Evolutionary conservation across 2,888 invertebrate genomes (phyloP), one percentile per base, ranked within the genome.

Genomic region (Xanthia togata): DNA sequence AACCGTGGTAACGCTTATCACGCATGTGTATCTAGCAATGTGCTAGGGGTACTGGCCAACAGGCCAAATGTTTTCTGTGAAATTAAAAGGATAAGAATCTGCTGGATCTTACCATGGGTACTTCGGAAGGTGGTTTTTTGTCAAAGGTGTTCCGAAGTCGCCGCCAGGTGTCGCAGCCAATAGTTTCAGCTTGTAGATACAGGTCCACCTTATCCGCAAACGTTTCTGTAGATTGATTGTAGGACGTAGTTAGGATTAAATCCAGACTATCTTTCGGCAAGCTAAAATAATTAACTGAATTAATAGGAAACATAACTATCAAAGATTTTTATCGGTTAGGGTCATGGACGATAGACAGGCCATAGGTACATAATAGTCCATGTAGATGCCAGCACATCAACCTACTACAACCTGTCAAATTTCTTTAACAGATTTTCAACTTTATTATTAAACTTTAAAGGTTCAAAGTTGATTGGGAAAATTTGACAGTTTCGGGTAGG

Each of bases 191-290:
- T 90, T 98, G 98, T 78, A 98, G 90, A 82, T 97, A 95, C 0
- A 97, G 92, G 88, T 98, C 98, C 20, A 97, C 96, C 81, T 96
- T 97, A 75, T 97, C 97, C 0, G 97, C 97, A 88, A 98, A 98
- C 50, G 85, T 87, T 87, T 98, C 98, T 1, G 93, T 93, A 23
- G 97, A 97, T 81, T 98, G 98, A 88, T 97, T 96, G 91, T 98
- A 98, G 0, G 97, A 97, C 0, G 98, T 96, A 8, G 97, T 94
- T 70, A 98, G 93, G 11, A 97, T 94, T 72, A 98, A 95, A 91
- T 98, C 98, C 77, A 98, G 94, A 65, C 97, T 97, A 91, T 98
- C 98, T 38, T 96, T 94, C 0, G 98, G 98, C 70, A 97, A 94
- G 90, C 97, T 96, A 41, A 31, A 81, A 77, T 44, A 12, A 65